Evolutionary conservation across 2,797 vertebrate species (phyloP).

Genomic region (Lacerta bilineata): DNA sequence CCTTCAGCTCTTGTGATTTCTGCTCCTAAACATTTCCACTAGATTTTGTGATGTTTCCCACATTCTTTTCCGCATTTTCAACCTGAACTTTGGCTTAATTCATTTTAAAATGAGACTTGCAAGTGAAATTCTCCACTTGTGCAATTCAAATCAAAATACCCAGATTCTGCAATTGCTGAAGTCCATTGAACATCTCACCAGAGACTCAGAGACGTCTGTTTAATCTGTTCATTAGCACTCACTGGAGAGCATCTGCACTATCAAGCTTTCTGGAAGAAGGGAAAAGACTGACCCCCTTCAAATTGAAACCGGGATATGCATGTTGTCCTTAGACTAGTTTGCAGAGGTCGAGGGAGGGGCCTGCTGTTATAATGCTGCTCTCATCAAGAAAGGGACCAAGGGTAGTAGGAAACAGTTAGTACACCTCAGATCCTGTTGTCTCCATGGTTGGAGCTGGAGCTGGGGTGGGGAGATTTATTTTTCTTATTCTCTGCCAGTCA

Average conservation of each 20-base stretch:
- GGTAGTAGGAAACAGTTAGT: background rate
- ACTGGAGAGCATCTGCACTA: background rate
- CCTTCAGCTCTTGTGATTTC: background rate
- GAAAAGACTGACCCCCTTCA: background rate
- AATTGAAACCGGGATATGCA: background rate
- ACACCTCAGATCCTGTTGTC: background rate
- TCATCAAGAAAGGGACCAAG: background rate
- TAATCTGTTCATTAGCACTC: background rate
- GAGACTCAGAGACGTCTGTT: background rate
- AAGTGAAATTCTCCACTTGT: background rate
- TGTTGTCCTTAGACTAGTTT: background rate
- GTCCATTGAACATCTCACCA: background rate
- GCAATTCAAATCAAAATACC: background rate
- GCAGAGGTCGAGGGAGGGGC: background rate
- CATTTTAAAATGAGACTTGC: background rate
- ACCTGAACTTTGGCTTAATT: slow-evolving; percentile 6
- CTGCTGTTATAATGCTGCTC: background rate
- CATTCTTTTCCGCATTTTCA: background rate
- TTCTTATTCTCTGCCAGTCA: background rate
- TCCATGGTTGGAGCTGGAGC: background rate
- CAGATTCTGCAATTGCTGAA: background rate
- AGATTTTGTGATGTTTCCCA: background rate
- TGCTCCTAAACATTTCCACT: background rate
- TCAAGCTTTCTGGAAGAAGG: background rate
- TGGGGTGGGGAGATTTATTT: background rate